A percentile compares a stretch with the other conserved stretches of the same genome.
These are phyloP conservation scores for Peromyscus polionotus DNA, from an alignment of 2,113 vertebrate species.

Conservation along the genomic window DNA sequence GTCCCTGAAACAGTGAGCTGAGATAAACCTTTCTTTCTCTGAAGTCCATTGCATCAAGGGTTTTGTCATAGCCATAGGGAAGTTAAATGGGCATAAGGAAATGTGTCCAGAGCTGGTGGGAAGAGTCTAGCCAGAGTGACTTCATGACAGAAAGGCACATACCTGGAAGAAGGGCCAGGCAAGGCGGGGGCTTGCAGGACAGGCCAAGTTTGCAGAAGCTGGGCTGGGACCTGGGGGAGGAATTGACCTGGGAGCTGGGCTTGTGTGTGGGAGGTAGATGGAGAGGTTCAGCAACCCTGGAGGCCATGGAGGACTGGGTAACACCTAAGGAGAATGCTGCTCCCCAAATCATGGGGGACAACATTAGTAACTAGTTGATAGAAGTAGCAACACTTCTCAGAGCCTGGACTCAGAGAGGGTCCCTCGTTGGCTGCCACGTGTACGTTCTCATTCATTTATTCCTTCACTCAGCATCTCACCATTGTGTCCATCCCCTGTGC, in stretches of 20 bases:
- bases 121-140: background rate
- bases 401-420: background rate
- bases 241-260: background rate
- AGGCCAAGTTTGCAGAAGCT: too few relatives aligned
- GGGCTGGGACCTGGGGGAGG: background rate
- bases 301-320: background rate
- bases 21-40: background rate
- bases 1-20: background rate
- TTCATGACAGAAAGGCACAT: background rate
- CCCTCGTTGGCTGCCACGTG: rapidly evolving
- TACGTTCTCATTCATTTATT: background rate
- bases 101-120: background rate
- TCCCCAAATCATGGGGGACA: background rate
- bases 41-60: background rate
- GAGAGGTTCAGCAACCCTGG: background rate
- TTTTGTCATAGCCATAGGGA: background rate
- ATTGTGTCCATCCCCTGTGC: background rate
- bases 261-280: rapidly evolving
- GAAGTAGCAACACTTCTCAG: background rate
- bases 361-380: background rate
- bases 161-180: background rate
- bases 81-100: background rate
- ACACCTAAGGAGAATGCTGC: background rate
- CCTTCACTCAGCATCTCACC: background rate
- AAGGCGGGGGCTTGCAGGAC: background rate